Conservation (phyloP, 2,113 vertebrate genomes). For the Monopterus albus region DNA sequence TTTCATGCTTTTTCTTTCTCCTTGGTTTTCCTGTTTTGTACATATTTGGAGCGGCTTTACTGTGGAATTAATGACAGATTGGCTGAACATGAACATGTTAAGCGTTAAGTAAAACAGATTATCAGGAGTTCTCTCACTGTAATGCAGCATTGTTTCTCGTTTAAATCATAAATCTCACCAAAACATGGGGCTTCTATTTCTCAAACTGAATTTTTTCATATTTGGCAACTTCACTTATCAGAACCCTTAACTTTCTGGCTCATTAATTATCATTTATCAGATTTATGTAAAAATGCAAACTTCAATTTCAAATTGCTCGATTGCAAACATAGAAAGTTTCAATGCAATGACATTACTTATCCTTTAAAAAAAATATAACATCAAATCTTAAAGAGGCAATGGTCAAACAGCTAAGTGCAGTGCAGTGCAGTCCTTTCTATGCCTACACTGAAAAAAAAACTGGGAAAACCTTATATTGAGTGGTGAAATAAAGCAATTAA, state of each 20-base stretch:
- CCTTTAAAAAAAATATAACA: too few relatives aligned
- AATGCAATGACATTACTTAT: too few relatives aligned
- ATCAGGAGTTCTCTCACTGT: conserved; percentile 20
- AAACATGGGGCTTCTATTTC: background rate
- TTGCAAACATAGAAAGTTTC: too few relatives aligned
- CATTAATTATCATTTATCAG: too few relatives aligned
- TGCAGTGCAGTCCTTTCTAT: too few relatives aligned
- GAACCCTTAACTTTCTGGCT: too few relatives aligned
- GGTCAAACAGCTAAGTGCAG: too few relatives aligned
- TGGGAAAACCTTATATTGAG: too few relatives aligned
- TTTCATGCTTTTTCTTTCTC: conserved; percentile 51
- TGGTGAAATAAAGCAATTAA: conserved; percentile 67
- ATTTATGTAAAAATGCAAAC: too few relatives aligned
- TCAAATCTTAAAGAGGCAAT: too few relatives aligned
- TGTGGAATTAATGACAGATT: conserved; percentile 67
- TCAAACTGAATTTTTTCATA: background rate
- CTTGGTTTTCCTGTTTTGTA: conserved; percentile 56
- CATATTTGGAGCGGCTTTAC: conserved; percentile 55
- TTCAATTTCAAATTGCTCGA: too few relatives aligned
- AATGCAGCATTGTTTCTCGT: conserved; percentile 21
- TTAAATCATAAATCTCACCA: conserved; percentile 18
- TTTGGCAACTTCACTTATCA: background rate
- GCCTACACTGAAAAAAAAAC: too few relatives aligned
- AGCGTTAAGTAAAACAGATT: conserved; percentile 42
- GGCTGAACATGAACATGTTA: conserved; percentile 37